These are phyloP conservation scores for Aphyosemion australe DNA, from an alignment of 2,113 vertebrate species.

Conservation along the genomic window DNA sequence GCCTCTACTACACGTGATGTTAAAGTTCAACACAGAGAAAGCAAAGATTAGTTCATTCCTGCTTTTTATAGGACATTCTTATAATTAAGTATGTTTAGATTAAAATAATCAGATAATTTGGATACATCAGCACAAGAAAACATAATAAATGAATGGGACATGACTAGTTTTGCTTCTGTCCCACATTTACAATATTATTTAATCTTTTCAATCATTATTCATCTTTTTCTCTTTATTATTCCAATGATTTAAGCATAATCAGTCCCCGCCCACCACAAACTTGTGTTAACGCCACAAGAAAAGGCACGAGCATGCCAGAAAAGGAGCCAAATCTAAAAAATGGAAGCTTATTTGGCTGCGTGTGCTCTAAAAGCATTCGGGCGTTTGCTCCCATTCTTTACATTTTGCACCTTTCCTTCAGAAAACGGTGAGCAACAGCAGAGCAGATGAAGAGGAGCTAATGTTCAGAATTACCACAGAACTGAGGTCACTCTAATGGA, in stretches of 20 bases:
- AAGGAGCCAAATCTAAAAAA: constrained; percentile 48
- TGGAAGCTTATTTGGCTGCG: constrained; percentile 21
- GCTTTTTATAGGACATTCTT: constrained; percentile 80
- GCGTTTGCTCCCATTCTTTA: constrained; percentile 33
- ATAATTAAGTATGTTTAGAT: too few species aligned
- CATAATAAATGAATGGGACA: neutral
- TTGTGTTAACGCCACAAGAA: constrained; percentile 34
- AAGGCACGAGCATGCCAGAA: constrained; percentile 52
- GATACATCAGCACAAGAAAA: neutral
- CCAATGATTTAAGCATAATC: constrained; percentile 4
- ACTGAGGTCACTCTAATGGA: constrained; percentile 99
- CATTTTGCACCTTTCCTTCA: constrained; percentile 74
- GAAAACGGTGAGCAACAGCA: constrained; percentile 49
- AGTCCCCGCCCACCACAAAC: constrained; percentile 30
- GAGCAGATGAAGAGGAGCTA: constrained; percentile 66
- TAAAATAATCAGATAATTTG: constrained; percentile 7
- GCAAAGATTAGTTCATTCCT: constrained; percentile 92
- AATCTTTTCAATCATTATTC: neutral
- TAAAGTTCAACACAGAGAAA: constrained; percentile 43
- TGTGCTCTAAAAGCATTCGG: neutral
- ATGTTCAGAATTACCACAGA: constrained; percentile 99
- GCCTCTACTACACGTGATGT: constrained; percentile 38
- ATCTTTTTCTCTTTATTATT: too few species aligned
- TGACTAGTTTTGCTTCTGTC: neutral
- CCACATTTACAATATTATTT: neutral